Evolutionary conservation across 1,140 invertebrate species (phyloP), one percentile per base, ranked within the genome.

Genomic region (Drosophila tropicalis): DNA sequence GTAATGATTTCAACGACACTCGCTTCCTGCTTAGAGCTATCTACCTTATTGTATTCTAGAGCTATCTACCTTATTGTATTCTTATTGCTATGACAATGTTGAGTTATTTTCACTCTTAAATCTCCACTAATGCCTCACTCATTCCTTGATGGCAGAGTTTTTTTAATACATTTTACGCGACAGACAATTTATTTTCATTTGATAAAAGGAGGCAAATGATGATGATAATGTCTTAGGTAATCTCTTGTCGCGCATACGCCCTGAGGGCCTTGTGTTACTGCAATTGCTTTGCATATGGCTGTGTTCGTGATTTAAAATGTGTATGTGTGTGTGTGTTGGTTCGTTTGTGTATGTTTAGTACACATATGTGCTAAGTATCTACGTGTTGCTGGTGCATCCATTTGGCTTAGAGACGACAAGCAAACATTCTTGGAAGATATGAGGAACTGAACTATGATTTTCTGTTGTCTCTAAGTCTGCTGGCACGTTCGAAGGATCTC

Each of bases 101-200:
- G 51, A 57, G 41, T 71, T 57, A 44, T 61, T 51, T 62, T 62
- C 58, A 22, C 67, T 10, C 36, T 39, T 32, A 57, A 72, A 76
- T 72, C 65, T 60, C 36, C 62, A 70, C 62, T 56, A 62, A 72
- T 51, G 44, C 44, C 17, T 12, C 47, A 56, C 39, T 29, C 34
- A 39, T 58, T 5, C n/a, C 72, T 39, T 63, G 65, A 17, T 62
- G 15, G 29, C 12, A 40, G 39, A 40, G 34, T 36, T 32, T 22
- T 22, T 5, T 72, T 83, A 87, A 83, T 83, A 70, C 64, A 54
- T 77, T 51, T 83, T 83, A 77, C 67, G 72, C 58, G 62, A 13
- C 44, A 74, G 60, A 57, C 84, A 87, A 87, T 87, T 89, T 87
- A 80, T 87, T 83, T 87, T 72, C 66, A 87, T 87, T 87, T 83